Evolutionary conservation across 2,113 vertebrate genomes (phyloP).

Genomic region (Otus sunia): DNA sequence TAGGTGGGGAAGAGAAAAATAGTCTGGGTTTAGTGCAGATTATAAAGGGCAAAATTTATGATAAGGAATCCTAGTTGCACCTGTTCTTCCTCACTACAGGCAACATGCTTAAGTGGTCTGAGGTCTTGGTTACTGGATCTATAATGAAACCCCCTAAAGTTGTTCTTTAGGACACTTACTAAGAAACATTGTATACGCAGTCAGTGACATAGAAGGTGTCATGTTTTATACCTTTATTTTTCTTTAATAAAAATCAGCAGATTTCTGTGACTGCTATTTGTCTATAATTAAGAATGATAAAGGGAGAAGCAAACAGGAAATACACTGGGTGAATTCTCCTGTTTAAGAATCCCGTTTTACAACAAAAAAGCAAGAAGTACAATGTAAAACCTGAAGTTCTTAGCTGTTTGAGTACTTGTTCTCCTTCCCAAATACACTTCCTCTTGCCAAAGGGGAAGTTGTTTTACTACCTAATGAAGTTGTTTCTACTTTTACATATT

Average conservation of each 20-base stretch:
- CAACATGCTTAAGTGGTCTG: not conserved
- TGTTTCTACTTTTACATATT: slow-evolving; percentile 10
- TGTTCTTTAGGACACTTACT: not conserved
- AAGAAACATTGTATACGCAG: not conserved
- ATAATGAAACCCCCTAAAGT: not conserved
- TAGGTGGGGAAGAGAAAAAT: not conserved
- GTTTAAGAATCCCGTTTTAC: not conserved
- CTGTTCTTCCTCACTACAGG: not conserved
- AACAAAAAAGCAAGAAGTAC: not conserved
- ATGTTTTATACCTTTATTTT: not conserved
- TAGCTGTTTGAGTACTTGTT: slow-evolving; percentile 27
- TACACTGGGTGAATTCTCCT: not conserved
- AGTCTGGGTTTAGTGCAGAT: not conserved
- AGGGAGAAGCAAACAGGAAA: not conserved
- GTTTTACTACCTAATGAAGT: slow-evolving; percentile 30
- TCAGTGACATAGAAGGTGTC: not conserved
- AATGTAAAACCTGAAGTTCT: not conserved
- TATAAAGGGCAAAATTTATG: not conserved
- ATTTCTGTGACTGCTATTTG: not conserved
- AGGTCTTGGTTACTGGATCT: not conserved
- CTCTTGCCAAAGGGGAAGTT: slow-evolving; percentile 49
- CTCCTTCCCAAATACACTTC: slow-evolving; percentile 4
- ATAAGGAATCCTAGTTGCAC: not conserved
- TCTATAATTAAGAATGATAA: not conserved
- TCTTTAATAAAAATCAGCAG: not conserved